These are phyloP conservation scores for Ellobius talpinus DNA, from an alignment of 2,113 vertebrate species.

Conservation along the genomic window DNA sequence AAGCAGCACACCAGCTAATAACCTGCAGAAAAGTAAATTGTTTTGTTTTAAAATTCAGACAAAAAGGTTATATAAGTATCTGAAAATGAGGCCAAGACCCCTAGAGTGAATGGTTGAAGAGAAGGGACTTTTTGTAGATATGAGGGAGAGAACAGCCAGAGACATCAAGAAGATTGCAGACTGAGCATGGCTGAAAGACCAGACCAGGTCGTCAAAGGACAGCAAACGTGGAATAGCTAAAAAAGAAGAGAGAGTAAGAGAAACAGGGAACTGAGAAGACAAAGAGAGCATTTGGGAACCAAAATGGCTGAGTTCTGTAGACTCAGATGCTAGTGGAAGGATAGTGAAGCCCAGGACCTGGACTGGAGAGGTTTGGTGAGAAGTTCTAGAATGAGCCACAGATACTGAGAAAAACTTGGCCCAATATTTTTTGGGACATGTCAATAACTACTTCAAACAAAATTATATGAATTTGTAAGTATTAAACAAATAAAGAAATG, in stretches of 20 bases:
- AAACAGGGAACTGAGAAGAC: neutral
- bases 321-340: neutral
- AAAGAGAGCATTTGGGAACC: neutral
- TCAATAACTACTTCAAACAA: neutral
- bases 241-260: neutral
- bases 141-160: neutral
- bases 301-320: neutral
- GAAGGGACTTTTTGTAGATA: neutral
- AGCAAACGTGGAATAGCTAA: neutral
- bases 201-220: neutral
- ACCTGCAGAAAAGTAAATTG: neutral
- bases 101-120: neutral
- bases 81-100: neutral
- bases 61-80: neutral
- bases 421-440: neutral
- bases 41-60: neutral
- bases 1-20: neutral
- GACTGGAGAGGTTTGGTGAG: neutral
- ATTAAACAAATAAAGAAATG: neutral
- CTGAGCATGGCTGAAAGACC: neutral
- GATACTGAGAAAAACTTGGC: neutral
- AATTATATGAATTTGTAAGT: slow-evolving; percentile 8
- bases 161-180: neutral
- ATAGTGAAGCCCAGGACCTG: neutral
- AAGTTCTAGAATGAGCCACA: neutral